Conservation (phyloP, 2,888 invertebrate genomes). For the Philhelius pedissequus region DNA sequence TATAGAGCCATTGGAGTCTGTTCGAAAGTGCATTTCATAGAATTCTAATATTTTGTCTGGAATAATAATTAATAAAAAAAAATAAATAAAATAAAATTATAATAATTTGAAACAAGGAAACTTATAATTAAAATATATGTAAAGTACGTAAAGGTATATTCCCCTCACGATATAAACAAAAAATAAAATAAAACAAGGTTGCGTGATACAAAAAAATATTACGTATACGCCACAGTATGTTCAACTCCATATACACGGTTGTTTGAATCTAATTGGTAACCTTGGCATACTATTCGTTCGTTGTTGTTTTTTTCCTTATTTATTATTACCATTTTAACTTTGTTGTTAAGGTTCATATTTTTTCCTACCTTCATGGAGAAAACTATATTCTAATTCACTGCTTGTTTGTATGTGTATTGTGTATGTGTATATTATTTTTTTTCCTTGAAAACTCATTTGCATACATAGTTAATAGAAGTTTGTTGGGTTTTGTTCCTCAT, state of each 20-base stretch:
- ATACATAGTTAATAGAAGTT: neutral
- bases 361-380: neutral
- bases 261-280: constrained; percentile 42
- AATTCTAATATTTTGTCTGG: constrained; percentile 85
- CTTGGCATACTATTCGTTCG: constrained; percentile 40
- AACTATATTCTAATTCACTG: constrained; percentile 1
- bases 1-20: constrained; percentile 85
- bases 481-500: neutral
- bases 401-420: neutral
- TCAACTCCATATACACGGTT: neutral
- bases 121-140: constrained; percentile 2
- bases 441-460: constrained; percentile 40
- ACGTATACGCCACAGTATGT: constrained; percentile 28
- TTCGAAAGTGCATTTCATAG: constrained; percentile 87
- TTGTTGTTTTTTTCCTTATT: neutral
- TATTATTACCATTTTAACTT: neutral
- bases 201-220: constrained; percentile 59
- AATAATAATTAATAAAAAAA: constrained; percentile 77
- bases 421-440: neutral
- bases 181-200: constrained; percentile 45
- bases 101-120: neutral
- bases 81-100: constrained; percentile 64
- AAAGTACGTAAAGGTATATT: neutral
- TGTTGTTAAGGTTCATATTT: constrained; percentile 18
- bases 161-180: constrained; percentile 1